Conservation (phyloP, 1,140 invertebrate species). For the Drosophila parabipectinata region DNA sequence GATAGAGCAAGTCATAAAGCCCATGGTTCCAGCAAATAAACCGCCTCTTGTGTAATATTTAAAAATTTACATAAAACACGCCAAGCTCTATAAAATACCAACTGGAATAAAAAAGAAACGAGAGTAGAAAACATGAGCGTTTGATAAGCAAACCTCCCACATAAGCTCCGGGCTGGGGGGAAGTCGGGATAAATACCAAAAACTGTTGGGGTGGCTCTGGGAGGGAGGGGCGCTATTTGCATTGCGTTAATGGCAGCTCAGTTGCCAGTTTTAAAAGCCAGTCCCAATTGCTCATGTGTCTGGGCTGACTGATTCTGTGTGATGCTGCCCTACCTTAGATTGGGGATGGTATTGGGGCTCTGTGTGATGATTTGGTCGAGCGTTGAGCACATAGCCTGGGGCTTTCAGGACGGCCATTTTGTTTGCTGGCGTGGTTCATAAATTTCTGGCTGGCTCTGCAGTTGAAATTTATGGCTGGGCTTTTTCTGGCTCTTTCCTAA, state of each 20-base stretch:
- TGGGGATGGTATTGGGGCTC: too few relatives aligned
- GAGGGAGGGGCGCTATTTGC: constrained; percentile 52
- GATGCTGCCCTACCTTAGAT: background rate
- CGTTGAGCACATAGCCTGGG: constrained; percentile 54
- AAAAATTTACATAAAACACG: constrained; percentile 71
- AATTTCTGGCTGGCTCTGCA: constrained; percentile 42
- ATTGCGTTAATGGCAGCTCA: constrained; percentile 68
- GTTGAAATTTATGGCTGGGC: constrained; percentile 46
- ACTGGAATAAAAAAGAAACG: constrained; percentile 20
- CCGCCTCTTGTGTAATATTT: constrained; percentile 48
- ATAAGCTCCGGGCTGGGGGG: background rate
- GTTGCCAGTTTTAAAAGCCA: constrained; percentile 59
- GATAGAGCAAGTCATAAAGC: constrained; percentile 23
- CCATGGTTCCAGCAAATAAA: constrained; percentile 42
- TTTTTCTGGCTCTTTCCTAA: constrained; percentile 40
- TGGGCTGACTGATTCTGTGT: background rate
- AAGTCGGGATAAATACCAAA: background rate
- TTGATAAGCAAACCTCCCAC: constrained; percentile 32
- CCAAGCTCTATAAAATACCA: constrained; percentile 70
- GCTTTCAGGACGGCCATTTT: constrained; percentile 54
- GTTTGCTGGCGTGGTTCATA: constrained; percentile 46
- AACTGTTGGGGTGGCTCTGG: background rate
- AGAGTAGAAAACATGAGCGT: constrained; percentile 31
- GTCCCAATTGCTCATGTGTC: constrained; percentile 49
- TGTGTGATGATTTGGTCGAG: constrained; percentile 39